These are phyloP conservation scores for Lamellibrachia satsuma DNA, from an alignment of 2,888 invertebrate species.

Conservation along the genomic window DNA sequence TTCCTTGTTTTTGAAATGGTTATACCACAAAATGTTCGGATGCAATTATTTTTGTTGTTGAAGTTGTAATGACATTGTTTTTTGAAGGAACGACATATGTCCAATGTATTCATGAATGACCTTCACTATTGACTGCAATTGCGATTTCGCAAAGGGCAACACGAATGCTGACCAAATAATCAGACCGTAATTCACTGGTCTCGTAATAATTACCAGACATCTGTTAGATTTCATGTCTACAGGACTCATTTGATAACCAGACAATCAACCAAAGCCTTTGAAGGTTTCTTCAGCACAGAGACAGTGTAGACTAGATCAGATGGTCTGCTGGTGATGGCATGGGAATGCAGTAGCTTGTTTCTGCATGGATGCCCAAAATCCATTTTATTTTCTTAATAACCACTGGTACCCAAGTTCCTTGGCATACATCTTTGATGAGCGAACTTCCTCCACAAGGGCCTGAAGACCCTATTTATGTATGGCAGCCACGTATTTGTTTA, in stretches of 20 bases:
- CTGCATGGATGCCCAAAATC: background rate
- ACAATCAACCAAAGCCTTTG: background rate
- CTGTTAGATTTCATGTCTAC: background rate
- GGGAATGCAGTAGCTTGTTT: background rate
- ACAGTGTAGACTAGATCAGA: background rate
- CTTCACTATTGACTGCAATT: background rate
- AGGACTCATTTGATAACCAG: background rate
- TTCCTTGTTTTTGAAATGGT: background rate
- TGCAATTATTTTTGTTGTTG: background rate
- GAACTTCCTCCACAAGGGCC: background rate
- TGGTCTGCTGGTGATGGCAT: background rate
- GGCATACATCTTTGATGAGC: constrained; percentile 17
- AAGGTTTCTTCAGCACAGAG: background rate
- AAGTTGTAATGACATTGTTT: background rate
- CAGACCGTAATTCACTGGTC: background rate
- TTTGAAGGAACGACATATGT: background rate
- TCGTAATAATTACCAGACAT: background rate
- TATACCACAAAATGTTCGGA: background rate
- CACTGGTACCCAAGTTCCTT: background rate
- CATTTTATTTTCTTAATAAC: constrained; percentile 6
- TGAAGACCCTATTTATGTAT: background rate
- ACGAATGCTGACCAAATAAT: background rate
- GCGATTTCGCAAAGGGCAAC: background rate
- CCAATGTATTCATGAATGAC: background rate
- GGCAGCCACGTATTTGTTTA: constrained; percentile 17